Base-by-base conservation (phyloP, 2,113 vertebrate genomes). In the Brachyistius frenatus region DNA sequence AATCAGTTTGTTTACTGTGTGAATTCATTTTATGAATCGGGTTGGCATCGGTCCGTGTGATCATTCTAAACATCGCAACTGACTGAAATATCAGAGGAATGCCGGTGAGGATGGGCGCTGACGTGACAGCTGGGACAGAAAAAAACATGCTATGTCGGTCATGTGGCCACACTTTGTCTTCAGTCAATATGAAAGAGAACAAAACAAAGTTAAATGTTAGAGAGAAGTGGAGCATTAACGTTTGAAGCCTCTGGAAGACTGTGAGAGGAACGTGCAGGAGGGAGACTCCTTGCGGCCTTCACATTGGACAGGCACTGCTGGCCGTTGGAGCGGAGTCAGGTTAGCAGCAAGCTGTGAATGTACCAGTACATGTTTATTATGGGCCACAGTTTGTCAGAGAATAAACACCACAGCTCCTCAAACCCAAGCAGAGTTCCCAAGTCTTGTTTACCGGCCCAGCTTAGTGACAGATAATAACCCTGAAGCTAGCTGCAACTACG, bases 381-480 rank as follows among this genome's bases (percentile, higher is more conserved):
- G 52, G 37, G 44, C 65, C 4, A 52, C 39, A 13, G 49, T 35
- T 75, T 79, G 71, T 69, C 70, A 79, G 16, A 39, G 35, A 65
- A 46, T 54, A 65, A 69, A 46, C 50, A 14, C 65, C 55, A n/a
- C 65, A 70, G 47, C 58, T 66, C 39, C 79, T 65, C 23, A 2
- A 65, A 66, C 36, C 14, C 31, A 52, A 69, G 54, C 54, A 53
- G 61, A 49, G 31, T 32, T 10, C 66, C 60, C 5, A 49, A 60
- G 49, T 69, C 54, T 66, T 65, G 66, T 81, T 71, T 66, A 54
- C 46, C 31, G 9, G 30, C 41, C 15, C 30, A 64, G 23, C 14
- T 53, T 3, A 3, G 66, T 13, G 66, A 64, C 72, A 65, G 72
- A 81, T 58, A 69, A 76, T 71, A 71, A 76, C 80, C 66, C 61